Percentiles rank a stretch among this genome's conserved stretches.
Conservation (phyloP, 2,113 vertebrate species). For the Pelmatolapia mariae region DNA sequence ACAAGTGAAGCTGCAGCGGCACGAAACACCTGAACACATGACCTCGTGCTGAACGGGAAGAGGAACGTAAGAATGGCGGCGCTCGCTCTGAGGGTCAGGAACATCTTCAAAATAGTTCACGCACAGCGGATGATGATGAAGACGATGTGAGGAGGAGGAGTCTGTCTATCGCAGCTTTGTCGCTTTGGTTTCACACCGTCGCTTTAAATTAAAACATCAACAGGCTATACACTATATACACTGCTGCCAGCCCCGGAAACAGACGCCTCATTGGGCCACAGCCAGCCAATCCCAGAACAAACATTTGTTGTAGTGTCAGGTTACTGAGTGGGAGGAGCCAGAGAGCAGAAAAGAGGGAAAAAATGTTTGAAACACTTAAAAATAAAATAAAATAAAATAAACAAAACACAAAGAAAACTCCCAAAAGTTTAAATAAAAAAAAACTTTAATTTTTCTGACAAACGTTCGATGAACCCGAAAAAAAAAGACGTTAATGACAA, state of each 20-base stretch:
- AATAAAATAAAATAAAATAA: background rate
- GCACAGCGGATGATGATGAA: constrained; percentile 1
- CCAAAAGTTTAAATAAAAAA: background rate
- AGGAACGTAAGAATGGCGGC: background rate
- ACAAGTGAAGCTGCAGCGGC: background rate
- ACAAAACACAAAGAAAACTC: background rate
- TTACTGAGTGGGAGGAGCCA: background rate
- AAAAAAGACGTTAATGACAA: background rate
- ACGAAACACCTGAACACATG: background rate
- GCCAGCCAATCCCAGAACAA: constrained; percentile 1
- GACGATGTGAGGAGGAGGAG: background rate
- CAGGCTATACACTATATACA: constrained; percentile 68
- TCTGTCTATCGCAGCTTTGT: background rate
- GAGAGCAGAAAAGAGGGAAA: background rate
- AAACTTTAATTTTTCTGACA: background rate
- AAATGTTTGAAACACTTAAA: background rate
- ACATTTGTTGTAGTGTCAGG: background rate
- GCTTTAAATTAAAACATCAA: constrained; percentile 53
- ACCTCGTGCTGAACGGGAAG: background rate
- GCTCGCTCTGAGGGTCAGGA: background rate
- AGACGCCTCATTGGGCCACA: background rate
- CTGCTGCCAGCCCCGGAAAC: background rate
- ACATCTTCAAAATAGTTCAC: constrained; percentile 5
- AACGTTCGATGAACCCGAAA: background rate
- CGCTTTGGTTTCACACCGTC: constrained; percentile 70